Evolutionary conservation across 2,113 vertebrate species (phyloP).

Genomic region (Paradoxurus hermaphroditus): DNA sequence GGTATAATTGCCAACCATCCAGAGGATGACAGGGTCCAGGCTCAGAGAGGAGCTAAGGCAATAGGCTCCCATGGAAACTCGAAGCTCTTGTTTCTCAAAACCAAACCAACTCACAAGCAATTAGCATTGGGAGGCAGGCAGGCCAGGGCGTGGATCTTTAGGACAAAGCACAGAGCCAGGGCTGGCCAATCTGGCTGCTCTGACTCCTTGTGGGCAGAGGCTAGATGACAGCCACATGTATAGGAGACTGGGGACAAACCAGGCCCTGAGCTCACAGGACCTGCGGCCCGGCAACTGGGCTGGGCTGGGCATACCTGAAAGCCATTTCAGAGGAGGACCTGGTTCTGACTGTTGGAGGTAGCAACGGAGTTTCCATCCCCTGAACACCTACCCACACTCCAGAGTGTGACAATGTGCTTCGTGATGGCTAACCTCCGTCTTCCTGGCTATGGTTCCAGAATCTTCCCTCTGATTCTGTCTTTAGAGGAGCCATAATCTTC

Average conservation of each 20-base stretch:
- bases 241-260: not conserved
- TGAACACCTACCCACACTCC: not conserved
- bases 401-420: accelerated
- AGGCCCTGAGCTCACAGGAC: not conserved
- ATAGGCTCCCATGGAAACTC: constrained; percentile 15
- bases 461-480: not conserved
- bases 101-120: constrained; percentile 24
- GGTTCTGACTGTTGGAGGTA: not conserved
- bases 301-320: not conserved
- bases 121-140: constrained; percentile 1
- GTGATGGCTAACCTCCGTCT: not conserved
- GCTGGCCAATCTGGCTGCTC: not conserved
- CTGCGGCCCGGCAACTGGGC: accelerated
- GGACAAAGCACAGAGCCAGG: constrained; percentile 10
- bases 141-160: not conserved
- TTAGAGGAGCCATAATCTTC: not conserved
- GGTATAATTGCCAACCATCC: constrained; percentile 58
- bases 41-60: not conserved
- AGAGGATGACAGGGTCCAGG: constrained; percentile 65
- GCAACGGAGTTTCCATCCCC: accelerated
- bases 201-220: not conserved
- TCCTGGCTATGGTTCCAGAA: not conserved
- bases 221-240: not conserved
- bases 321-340: not conserved
- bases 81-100: constrained; percentile 59